Conservation (phyloP, 2,797 vertebrate species). For the Philypnodon macrostomus region DNA sequence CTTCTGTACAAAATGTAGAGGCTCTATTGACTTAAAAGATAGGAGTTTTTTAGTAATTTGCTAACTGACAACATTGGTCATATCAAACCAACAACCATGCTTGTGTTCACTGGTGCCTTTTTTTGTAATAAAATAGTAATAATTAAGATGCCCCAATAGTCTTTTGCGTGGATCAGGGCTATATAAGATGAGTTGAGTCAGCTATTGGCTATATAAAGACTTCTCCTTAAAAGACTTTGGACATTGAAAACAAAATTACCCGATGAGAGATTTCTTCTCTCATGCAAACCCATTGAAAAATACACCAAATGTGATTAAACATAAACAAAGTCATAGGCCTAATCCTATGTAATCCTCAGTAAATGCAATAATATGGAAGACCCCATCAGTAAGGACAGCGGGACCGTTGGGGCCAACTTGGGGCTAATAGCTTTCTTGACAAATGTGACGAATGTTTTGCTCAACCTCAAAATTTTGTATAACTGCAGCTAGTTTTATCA, state of each 20-base stretch:
- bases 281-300: conserved; percentile 28
- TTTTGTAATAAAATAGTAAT: too few species aligned
- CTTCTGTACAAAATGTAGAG: too few species aligned
- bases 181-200: background rate
- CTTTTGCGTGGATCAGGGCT: too few species aligned
- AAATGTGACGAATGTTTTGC: conserved; percentile 42
- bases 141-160: too few species aligned
- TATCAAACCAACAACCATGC: too few species aligned
- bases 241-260: background rate
- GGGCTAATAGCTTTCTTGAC: conserved; percentile 21
- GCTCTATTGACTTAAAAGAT: too few species aligned
- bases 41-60: too few species aligned
- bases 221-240: background rate
- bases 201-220: background rate
- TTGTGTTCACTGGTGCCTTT: too few species aligned
- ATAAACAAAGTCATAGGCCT: conserved; percentile 19
- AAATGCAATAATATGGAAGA: conserved; percentile 27
- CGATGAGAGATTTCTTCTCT: conserved; percentile 27
- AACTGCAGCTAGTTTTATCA: conserved; percentile 32
- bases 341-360: conserved; percentile 7
- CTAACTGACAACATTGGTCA: too few species aligned
- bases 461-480: conserved; percentile 26
- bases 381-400: conserved; percentile 19
- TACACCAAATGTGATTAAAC: conserved; percentile 25
- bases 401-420: conserved; percentile 7